Evolutionary conservation across 2,797 vertebrate species (phyloP).

Genomic region (Sarcoramphus papa): DNA sequence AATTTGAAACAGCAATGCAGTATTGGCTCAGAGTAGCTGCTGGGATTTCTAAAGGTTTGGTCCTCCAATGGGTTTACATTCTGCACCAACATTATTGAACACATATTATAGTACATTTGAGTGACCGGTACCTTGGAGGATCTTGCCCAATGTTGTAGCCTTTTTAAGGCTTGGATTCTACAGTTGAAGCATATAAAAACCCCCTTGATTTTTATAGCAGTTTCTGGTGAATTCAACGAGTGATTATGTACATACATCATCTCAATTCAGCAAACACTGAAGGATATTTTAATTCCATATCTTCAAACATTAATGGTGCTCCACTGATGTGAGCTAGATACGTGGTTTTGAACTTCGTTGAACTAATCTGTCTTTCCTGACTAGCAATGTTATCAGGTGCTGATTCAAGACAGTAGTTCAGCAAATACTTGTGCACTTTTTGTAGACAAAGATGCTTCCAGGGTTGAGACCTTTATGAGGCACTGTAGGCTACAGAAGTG

Average conservation of each 20-base stretch:
- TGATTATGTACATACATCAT: not conserved
- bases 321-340: not conserved
- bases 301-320: not conserved
- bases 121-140: not conserved
- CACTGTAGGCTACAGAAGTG: not conserved
- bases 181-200: not conserved
- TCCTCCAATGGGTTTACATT: not conserved
- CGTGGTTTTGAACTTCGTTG: not conserved
- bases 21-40: not conserved
- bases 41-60: not conserved
- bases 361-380: not conserved
- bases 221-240: not conserved
- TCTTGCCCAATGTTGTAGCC: fast-evolving
- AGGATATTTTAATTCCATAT: not conserved
- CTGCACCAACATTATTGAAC: not conserved
- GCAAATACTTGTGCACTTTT: not conserved
- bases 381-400: not conserved
- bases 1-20: not conserved
- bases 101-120: not conserved
- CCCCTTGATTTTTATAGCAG: not conserved
- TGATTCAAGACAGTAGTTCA: not conserved
- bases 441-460: not conserved
- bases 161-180: not conserved
- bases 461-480: not conserved
- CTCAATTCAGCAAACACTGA: not conserved